Evolutionary conservation across 2,113 vertebrate genomes (phyloP).

Genomic region (Rousettus leschenaultii): DNA sequence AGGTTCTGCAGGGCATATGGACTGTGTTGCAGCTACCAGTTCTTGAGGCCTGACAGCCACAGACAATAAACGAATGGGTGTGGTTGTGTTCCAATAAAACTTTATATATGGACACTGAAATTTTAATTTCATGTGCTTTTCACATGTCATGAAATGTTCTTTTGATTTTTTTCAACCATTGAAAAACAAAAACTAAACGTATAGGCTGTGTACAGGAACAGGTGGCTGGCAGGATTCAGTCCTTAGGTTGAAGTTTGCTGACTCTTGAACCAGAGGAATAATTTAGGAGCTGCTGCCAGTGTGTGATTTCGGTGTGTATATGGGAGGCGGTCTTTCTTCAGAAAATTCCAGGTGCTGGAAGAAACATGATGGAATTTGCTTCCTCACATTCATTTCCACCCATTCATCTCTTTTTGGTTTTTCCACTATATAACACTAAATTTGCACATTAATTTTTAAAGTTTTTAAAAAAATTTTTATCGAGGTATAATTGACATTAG

Average conservation of each 20-base stretch:
- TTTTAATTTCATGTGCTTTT: not conserved
- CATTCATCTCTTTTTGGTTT: not conserved
- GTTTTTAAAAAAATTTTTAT: not conserved
- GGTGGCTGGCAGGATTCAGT: not conserved
- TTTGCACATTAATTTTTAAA: not conserved
- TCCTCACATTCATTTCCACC: not conserved
- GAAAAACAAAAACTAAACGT: not conserved
- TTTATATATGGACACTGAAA: not conserved
- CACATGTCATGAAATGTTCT: not conserved
- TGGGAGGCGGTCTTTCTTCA: not conserved
- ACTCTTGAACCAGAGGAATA: not conserved
- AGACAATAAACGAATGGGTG: not conserved
- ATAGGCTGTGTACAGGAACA: not conserved
- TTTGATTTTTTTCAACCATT: not conserved
- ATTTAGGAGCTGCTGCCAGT: not conserved
- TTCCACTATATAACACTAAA: not conserved
- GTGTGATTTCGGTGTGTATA: not conserved
- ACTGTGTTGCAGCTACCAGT: not conserved
- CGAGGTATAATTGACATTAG: not conserved
- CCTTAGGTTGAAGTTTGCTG: not conserved
- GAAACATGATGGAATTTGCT: not conserved
- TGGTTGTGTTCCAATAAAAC: not conserved
- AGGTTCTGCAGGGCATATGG: not conserved
- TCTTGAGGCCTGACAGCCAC: not conserved
- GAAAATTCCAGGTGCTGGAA: not conserved